These are phyloP conservation scores for Cololabis saira DNA, from an alignment of 2,113 vertebrate genomes.

Conservation along the genomic window DNA sequence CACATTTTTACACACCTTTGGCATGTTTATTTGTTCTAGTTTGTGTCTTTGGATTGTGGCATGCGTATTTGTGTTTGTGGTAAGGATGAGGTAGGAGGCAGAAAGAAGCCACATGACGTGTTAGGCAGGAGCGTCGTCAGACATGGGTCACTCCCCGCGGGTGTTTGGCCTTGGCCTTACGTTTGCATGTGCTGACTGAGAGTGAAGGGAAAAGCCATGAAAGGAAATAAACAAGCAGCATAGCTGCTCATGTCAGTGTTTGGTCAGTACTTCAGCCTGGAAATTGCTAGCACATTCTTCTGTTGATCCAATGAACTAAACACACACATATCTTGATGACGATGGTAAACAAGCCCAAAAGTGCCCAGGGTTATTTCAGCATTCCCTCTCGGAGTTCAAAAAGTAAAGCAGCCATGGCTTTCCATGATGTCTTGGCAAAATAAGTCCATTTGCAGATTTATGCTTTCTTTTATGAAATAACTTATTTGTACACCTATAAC, in stretches of 20 bases:
- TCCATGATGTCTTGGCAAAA: too few species aligned
- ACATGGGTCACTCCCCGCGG: slow-evolving; percentile 51
- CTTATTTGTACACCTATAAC: too few species aligned
- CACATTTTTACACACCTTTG: slow-evolving; percentile 33
- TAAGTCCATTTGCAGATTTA: too few species aligned
- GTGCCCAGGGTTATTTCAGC: too few species aligned
- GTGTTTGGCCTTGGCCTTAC: slow-evolving; percentile 57
- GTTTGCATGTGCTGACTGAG: slow-evolving; percentile 48
- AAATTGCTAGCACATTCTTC: not conserved
- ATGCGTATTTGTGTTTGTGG: slow-evolving; percentile 56
- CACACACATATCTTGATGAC: too few species aligned
- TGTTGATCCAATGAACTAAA: too few species aligned
- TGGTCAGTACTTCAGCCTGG: slow-evolving; percentile 4
- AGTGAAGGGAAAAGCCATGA: slow-evolving; percentile 33
- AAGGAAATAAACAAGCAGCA: slow-evolving; percentile 38
- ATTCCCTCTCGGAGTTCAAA: too few species aligned
- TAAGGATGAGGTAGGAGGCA: slow-evolving; percentile 44
- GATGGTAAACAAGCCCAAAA: too few species aligned
- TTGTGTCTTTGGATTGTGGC: slow-evolving; percentile 34
- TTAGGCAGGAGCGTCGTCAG: slow-evolving; percentile 26
- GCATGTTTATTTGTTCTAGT: slow-evolving; percentile 50
- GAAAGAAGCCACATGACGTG: slow-evolving; percentile 36
- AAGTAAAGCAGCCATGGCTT: too few species aligned
- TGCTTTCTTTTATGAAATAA: too few species aligned
- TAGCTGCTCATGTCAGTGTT: slow-evolving; percentile 26